phyloP scores from a whole-genome alignment of 2,113 vertebrate species.

The Eupsittula cactorum region DNA sequence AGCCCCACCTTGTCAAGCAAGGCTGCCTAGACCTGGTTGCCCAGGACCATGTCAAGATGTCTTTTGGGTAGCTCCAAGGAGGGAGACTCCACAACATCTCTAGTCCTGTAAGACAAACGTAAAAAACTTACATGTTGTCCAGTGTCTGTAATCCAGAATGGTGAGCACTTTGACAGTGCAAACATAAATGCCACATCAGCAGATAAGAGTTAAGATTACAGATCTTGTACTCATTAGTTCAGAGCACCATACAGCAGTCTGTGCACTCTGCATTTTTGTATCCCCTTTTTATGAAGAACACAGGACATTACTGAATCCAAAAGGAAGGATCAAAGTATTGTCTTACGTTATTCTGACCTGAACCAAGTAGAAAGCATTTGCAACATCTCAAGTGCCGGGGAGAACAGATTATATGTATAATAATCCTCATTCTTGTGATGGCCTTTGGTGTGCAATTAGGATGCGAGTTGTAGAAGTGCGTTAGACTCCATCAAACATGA shows the following conservation, averaged over 20 bases:
- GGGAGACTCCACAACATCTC: not conserved
- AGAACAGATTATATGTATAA: not conserved
- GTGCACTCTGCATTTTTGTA: not conserved
- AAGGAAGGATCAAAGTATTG: not conserved
- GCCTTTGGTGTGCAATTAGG: rapidly evolving
- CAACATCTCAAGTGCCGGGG: not conserved
- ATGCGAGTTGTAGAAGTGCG: rapidly evolving
- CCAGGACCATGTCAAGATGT: not conserved
- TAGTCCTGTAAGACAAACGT: not conserved
- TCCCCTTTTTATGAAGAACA: rapidly evolving
- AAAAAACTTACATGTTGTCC: not conserved
- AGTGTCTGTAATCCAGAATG: not conserved
- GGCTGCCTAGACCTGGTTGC: not conserved
- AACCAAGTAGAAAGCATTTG: not conserved
- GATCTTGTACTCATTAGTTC: not conserved
- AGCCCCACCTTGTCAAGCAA: not conserved
- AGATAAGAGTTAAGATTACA: not conserved
- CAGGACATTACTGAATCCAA: too few species aligned
- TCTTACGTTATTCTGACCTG: not conserved
- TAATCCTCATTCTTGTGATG: not conserved
- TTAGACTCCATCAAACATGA: not conserved
- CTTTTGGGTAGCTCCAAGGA: not conserved
- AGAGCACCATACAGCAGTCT: not conserved
- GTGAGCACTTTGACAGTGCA: not conserved
- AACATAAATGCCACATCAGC: not conserved